Percentiles rank a stretch among this genome's conserved stretches.
Evolutionary conservation across 2,113 vertebrate species (phyloP).

Genomic region (Hippocampus mohnikei): DNA sequence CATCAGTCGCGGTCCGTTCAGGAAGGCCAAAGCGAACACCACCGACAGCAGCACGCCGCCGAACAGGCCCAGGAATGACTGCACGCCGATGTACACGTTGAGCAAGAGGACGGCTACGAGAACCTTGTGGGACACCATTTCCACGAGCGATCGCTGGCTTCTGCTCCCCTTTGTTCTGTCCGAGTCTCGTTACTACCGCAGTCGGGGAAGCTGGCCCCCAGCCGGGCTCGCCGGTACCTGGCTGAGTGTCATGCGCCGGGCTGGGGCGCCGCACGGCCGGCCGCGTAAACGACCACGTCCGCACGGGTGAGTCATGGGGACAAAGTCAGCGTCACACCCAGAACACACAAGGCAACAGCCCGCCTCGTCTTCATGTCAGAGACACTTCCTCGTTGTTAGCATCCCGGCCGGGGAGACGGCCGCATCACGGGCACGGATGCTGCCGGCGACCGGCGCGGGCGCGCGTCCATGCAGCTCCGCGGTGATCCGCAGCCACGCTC

Average conservation of each 20-base stretch:
- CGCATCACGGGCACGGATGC: slow-evolving; percentile 1
- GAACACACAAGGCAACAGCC: background rate
- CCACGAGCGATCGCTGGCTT: background rate
- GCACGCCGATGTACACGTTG: slow-evolving; percentile 65
- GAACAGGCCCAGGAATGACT: slow-evolving; percentile 62
- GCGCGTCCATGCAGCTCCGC: slow-evolving; percentile 3
- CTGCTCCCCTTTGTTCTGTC: slow-evolving; percentile 5
- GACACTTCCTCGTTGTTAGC: slow-evolving; percentile 32
- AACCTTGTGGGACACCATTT: slow-evolving; percentile 63
- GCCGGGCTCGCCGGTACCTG: slow-evolving; percentile 45
- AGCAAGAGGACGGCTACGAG: slow-evolving; percentile 61
- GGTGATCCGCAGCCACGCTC: background rate
- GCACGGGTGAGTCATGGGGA: slow-evolving; percentile 40
- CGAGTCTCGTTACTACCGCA: slow-evolving; percentile 23
- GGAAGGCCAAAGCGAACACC: slow-evolving; percentile 78
- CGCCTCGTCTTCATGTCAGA: slow-evolving; percentile 29
- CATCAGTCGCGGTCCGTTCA: slow-evolving; percentile 83
- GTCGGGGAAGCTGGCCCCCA: slow-evolving; percentile 29
- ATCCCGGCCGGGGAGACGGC: slow-evolving; percentile 23
- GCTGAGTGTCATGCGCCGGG: slow-evolving; percentile 64
- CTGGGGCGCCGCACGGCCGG: slow-evolving; percentile 57
- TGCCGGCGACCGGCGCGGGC: background rate
- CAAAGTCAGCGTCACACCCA: slow-evolving; percentile 7
- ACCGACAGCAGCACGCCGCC: slow-evolving; percentile 60
- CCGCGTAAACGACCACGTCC: slow-evolving; percentile 53